phyloP scores from a whole-genome alignment of 2,797 vertebrate genomes.

The Chloroceryle inda region DNA sequence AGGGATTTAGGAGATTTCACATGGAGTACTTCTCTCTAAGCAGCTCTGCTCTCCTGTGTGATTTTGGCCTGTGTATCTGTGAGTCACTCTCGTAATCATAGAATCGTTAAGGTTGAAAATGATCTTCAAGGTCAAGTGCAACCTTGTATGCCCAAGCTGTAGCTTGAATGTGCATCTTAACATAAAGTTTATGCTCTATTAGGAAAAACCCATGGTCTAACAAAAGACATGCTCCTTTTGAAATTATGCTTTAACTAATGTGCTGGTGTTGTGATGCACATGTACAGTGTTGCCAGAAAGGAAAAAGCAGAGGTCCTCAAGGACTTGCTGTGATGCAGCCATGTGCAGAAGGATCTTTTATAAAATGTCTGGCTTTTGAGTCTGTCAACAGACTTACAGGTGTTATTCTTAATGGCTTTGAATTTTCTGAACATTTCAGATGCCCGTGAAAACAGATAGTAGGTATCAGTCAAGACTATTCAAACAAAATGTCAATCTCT shows the following conservation, averaged over 20 bases:
- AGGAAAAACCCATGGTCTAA: rapidly evolving
- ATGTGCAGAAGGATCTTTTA: not conserved
- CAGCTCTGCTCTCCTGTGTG: not conserved
- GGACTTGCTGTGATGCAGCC: not conserved
- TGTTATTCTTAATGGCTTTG: not conserved
- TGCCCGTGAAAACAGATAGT: not conserved
- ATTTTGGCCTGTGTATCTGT: not conserved
- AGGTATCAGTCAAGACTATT: not conserved
- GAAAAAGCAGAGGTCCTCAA: not conserved
- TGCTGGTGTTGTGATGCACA: rapidly evolving
- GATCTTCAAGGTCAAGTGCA: no score
- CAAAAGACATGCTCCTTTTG: not conserved
- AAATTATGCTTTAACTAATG: not conserved
- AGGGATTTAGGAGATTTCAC: not conserved
- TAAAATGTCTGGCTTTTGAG: not conserved
- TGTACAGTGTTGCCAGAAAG: not conserved
- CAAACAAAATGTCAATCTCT: not conserved
- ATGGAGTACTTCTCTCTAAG: not conserved
- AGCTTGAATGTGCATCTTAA: not conserved
- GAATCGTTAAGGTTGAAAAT: no score
- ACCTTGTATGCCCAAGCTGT: not conserved
- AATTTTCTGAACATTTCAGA: not conserved
- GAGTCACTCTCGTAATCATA: not conserved
- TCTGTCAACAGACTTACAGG: not conserved
- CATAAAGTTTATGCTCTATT: not conserved